A percentile compares a stretch with the other conserved stretches of the same genome.
Conservation (phyloP, 2,113 vertebrate species). For the Pseudois nayaur region DNA sequence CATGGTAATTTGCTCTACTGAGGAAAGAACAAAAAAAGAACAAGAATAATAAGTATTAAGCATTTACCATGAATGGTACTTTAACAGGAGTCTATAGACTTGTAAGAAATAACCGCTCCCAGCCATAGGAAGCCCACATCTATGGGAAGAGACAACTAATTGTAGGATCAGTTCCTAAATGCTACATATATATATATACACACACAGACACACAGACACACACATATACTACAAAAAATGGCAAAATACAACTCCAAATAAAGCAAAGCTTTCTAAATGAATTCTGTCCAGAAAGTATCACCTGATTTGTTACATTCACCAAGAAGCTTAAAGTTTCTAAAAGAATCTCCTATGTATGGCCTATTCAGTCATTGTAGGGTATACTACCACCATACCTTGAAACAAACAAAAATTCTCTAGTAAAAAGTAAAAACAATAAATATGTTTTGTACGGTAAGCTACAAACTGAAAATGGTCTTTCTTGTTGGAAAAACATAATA, state of each 20-base stretch:
- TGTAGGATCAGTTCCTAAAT: neutral
- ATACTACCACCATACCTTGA: neutral
- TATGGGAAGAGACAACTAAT: neutral
- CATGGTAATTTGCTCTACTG: neutral
- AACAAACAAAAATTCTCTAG: slow-evolving; percentile 4
- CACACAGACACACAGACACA: neutral
- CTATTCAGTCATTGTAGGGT: neutral
- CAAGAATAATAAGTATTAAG: neutral
- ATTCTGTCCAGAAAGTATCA: neutral
- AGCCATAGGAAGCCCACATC: neutral
- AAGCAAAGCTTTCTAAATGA: neutral
- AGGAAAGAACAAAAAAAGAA: neutral
- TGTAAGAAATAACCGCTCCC: neutral
- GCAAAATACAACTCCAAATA: neutral
- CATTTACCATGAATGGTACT: neutral
- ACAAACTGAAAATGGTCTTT: neutral
- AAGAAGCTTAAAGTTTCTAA: neutral
- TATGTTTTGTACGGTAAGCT: neutral
- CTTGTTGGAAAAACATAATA: neutral
- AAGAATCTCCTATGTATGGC: neutral
- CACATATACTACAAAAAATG: neutral
- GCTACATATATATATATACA: neutral
- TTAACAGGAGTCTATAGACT: neutral
- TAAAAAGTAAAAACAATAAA: neutral
- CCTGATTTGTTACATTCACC: neutral